Base-by-base conservation (phyloP, 2,888 invertebrate genomes). In the Melinaea menophilus region DNA sequence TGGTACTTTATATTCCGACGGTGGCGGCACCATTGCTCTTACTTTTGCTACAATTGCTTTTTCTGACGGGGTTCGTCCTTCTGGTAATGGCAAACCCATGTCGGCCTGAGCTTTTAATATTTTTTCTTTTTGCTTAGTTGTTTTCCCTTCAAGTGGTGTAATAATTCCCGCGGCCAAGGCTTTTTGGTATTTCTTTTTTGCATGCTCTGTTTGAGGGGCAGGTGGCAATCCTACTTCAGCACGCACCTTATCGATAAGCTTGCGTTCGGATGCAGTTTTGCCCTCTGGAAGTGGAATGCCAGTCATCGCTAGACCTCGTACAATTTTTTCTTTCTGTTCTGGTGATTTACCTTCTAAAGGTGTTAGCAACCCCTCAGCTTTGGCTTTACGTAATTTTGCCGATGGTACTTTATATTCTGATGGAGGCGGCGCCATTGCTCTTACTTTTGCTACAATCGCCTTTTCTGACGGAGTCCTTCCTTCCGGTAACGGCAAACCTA, bases 241-340 rank as follows among this genome's bases (percentile, higher is more conserved):
- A 13, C 73, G 63, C 9, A 79, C 68, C 59, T 76, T 76, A 0
- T 69, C 61, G 0, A 75, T 72, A 0, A 79, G 5, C 41, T 72
- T 69, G 46, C 68, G 72, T 55, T 80, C 78, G 0, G 78, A 76
- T 3, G 70, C 7, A 2, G 73, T 71, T 69, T 73, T 68, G 0
- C 68, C 74, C 61, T 73, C 72, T 2, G 78, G 76, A 5, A 78
- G 51, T 0, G 77, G 74, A 5, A 79, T 55, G 1, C 78, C 79
- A 9, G 54, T 33, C 34, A 59, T 64, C 0, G 71, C 75, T 5
- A 75, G 60, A 0, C 62, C 71, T 55, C 5, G 72, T 9, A 77
- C 34, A 9, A 73, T 73, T 58, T 72, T 74, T 60, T 76, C 75
- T 65, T 74, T 74, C 58, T 75, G 66, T 13, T 61, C 63, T 4